These are phyloP conservation scores for Leucophora obtusa DNA, from an alignment of 2,888 invertebrate genomes.

Conservation along the genomic window DNA sequence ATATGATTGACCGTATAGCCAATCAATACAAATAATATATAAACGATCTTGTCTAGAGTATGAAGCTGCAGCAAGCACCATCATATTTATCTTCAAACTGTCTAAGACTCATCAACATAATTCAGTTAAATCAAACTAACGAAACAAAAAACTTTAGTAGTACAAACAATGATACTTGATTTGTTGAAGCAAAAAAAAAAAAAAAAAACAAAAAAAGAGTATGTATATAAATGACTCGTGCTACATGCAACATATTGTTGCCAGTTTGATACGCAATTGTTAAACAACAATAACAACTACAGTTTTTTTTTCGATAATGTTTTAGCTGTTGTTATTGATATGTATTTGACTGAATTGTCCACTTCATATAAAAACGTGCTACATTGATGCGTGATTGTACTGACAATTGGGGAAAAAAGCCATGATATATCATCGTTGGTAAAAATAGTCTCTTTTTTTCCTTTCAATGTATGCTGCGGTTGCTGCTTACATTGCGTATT, in stretches of 20 bases:
- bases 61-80: neutral
- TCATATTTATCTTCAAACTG: constrained; percentile 47
- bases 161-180: neutral
- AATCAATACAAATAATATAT: constrained; percentile 58
- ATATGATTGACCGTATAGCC: constrained; percentile 48
- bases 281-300: constrained; percentile 16
- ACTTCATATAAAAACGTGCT: constrained; percentile 77
- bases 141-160: constrained; percentile 3
- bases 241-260: constrained; percentile 52
- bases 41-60: neutral
- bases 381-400: constrained; percentile 78
- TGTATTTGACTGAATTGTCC: constrained; percentile 65
- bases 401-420: constrained; percentile 68
- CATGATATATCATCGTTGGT: neutral
- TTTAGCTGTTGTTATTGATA: constrained; percentile 43
- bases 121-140: constrained; percentile 52
- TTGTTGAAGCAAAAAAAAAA: constrained; percentile 13
- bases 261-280: constrained; percentile 60
- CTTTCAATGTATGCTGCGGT: constrained; percentile 33
- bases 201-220: constrained; percentile 23
- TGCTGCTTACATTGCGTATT: constrained; percentile 24
- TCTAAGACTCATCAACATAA: constrained; percentile 58
- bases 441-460: constrained; percentile 31
- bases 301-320: neutral
- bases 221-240: constrained; percentile 59